phyloP scores from a whole-genome alignment of 2,888 invertebrate species.

The Lasioglossum figueresi region DNA sequence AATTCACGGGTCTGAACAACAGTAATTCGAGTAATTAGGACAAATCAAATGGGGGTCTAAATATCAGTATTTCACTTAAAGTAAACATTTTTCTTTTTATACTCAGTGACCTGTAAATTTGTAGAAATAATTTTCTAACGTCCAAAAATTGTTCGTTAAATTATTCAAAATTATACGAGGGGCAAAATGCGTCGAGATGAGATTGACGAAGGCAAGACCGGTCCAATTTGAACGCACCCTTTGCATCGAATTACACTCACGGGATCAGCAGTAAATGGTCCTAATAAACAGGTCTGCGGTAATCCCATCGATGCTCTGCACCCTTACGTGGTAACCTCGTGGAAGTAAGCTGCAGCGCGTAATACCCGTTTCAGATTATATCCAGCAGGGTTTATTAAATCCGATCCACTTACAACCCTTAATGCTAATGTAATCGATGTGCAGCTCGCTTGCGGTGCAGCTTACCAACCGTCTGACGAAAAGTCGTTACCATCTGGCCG shows the following conservation, averaged over 20 bases:
- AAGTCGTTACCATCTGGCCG: constrained; percentile 41
- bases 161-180: neutral
- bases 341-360: constrained; percentile 45
- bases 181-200: neutral
- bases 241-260: neutral
- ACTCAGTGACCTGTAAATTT: too few relatives aligned
- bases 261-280: neutral
- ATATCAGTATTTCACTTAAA: too few relatives aligned
- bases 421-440: constrained; percentile 66
- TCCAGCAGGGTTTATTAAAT: constrained; percentile 54
- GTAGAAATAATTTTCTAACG: too few relatives aligned
- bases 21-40: neutral
- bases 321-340: constrained; percentile 5
- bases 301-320: constrained; percentile 7
- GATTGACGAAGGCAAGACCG: neutral
- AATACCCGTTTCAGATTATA: constrained; percentile 59
- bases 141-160: neutral
- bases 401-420: constrained; percentile 48
- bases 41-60: neutral
- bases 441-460: constrained; percentile 24
- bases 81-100: too few relatives aligned
- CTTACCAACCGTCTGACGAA: constrained; percentile 36
- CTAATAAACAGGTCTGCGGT: constrained; percentile 10
- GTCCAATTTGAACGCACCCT: neutral
- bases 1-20: neutral